Evolutionary conservation across 2,113 vertebrate species (phyloP), one percentile per base, ranked within the genome.

Genomic region (Oreamnos americanus): DNA sequence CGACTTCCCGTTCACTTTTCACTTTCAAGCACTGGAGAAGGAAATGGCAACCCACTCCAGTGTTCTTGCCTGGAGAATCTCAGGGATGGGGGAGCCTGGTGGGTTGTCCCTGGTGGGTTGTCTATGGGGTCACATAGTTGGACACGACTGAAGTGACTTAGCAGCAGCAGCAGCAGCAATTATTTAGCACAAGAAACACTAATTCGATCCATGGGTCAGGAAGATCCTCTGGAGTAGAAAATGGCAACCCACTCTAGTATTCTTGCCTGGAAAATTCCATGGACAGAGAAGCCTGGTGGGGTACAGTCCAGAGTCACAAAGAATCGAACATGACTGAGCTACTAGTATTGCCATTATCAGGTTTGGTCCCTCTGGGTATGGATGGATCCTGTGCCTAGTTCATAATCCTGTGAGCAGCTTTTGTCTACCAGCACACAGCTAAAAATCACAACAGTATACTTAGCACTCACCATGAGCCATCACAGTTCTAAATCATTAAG

Each of bases 401-500:
- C 33, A 30, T 21, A 21, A 39, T 25, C 3, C 30, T 43, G 10
- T n/a, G 4, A 28, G 49, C 26, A 84, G 14, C 6, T 60, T 45
- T 55, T 14, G 17, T 12, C 39, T 30, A 10, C 5, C n/a, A 47
- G 39, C 15, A n/a, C 17, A 6, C 14, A 81, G 45, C 49, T 78
- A 13, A 36, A 55, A 25, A 36, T 6, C 39, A 23, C 1, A 39
- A 1, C 15, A 15, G 10, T 14, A 28, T 23, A 25, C 11, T 92
- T 33, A 13, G 2, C 5, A 5, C 7, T 36, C 47, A 36, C 6
- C 5, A 39, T 12, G 25, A 57, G 28, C 0, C 28, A 14, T 55
- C 30, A 26, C 2, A 55, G 5, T 47, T 86, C 11, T 16, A 12
- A 45, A 19, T 9, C 30, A 7, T 51, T 45, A 36, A 11, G 23